Evolutionary conservation across 2,888 invertebrate species (phyloP), one percentile per base, ranked within the genome.

Genomic region (Chymomyza amoena): DNA sequence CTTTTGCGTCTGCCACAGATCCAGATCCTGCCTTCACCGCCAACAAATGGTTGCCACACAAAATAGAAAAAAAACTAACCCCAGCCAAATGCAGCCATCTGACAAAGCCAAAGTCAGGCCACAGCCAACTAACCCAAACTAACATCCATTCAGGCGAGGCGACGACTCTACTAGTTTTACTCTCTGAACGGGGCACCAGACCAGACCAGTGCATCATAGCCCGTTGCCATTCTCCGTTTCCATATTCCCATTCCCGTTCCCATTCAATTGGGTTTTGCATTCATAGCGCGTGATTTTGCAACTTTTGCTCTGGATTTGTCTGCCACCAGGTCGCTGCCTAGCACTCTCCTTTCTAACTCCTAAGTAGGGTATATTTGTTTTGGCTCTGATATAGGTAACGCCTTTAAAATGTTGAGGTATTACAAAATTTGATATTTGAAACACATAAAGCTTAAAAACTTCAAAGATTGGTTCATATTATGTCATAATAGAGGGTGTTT

Each of bases 201-300:
- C 39, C 3, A 13, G 39, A 45, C 25, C 25, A 18, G 25, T 25
- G 20, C 56, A 56, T 13, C 20, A 6, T 6, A 7, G 7, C 57
- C 20, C 20, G 9, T 57, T 25, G 10, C 39, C 39, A 45, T 45
- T 45, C 39, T 10, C 39, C 39, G 13, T 13, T 13, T 6, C 64
- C 70, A 72, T n/a, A n/a, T 72, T 80, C 84, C 72, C 84, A 83
- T 83, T 85, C 81, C n/a, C n/a, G n/a, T 72, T 80, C 84, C 72
- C 84, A 83, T 83, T 85, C 81, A 83, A 85, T 81, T 85, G 81
- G 70, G 70, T 75, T 83, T 72, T 61, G 70, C 68, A 72, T 80
- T 73, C 84, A 77, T 78, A 76, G 84, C 84, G 84, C 84, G 87
- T 84, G 84, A 84, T 84, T 84, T 86, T 84, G 84, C 87, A 84